These are phyloP conservation scores for Synanthedon vespiformis DNA, from an alignment of 2,888 invertebrate genomes.

Conservation along the genomic window DNA sequence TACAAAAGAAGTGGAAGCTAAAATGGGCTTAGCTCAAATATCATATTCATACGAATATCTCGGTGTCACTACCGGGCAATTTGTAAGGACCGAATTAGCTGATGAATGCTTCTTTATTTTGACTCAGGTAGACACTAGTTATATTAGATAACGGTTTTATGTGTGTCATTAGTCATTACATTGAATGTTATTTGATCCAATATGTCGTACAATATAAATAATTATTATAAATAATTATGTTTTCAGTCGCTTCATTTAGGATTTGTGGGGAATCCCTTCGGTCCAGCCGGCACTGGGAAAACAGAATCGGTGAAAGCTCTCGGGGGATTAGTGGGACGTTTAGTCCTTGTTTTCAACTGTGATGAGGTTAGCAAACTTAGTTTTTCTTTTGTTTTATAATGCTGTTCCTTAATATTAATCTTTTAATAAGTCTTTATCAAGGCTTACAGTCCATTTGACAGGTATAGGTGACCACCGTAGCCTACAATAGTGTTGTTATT, in stretches of 20 bases:
- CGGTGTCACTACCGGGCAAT: slow-evolving; percentile 91
- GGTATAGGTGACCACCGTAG: too few species aligned
- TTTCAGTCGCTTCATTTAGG: slow-evolving; percentile 91
- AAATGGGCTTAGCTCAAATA: slow-evolving; percentile 95
- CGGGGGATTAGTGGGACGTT: slow-evolving; percentile 88
- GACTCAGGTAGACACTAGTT: slow-evolving; percentile 76
- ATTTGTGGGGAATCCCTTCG: slow-evolving; percentile 98
- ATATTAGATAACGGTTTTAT: not conserved
- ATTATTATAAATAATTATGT: not conserved
- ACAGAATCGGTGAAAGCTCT: slow-evolving; percentile 98
- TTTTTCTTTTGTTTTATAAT: not conserved
- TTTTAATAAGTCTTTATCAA: not conserved
- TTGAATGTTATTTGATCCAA: not conserved
- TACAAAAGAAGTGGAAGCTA: slow-evolving; percentile 75
- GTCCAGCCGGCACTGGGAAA: slow-evolving; percentile 99
- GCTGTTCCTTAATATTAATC: not conserved
- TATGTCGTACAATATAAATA: too few species aligned
- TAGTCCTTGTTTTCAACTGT: slow-evolving; percentile 97
- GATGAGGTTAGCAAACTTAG: slow-evolving; percentile 77
- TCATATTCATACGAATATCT: slow-evolving; percentile 98
- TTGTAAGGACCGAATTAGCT: slow-evolving; percentile 95
- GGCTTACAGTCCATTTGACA: not conserved
- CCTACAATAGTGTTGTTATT: too few species aligned
- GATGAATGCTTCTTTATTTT: slow-evolving; percentile 98
- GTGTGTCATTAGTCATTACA: not conserved